Evolutionary conservation across 2,797 vertebrate genomes (phyloP).

Genomic region (Lepilemur ruficaudatus): DNA sequence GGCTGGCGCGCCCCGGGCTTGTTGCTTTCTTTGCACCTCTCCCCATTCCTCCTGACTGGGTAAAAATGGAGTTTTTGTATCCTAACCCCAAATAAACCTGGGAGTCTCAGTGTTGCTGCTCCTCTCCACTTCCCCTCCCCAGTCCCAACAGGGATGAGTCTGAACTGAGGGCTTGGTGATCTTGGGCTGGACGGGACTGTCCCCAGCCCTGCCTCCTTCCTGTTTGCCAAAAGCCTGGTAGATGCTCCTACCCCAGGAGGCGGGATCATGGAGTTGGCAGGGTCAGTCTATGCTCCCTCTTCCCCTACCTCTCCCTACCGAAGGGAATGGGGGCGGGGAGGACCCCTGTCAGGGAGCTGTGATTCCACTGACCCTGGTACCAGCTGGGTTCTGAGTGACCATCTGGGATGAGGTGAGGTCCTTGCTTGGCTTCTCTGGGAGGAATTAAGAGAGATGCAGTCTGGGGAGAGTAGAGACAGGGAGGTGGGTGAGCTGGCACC

Average conservation of each 20-base stretch:
- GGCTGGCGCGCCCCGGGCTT: background rate
- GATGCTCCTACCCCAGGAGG: background rate
- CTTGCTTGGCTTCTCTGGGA: background rate
- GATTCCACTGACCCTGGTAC: background rate
- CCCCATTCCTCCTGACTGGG: background rate
- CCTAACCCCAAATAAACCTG: background rate
- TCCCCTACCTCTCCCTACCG: background rate
- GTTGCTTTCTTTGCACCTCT: background rate
- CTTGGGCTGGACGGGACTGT: background rate
- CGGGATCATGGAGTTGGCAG: background rate
- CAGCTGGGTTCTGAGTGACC: background rate
- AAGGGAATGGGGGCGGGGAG: background rate
- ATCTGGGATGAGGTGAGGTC: background rate
- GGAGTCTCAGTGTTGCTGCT: background rate
- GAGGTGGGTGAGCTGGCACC: background rate
- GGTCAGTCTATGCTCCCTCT: background rate
- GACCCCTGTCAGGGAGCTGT: background rate
- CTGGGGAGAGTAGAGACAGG: background rate
- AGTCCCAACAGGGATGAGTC: background rate
- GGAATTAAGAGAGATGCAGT: background rate
- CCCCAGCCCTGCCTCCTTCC: background rate
- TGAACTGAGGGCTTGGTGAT: background rate
- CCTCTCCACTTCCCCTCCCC: background rate
- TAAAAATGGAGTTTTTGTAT: background rate
- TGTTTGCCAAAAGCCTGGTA: background rate